Evolutionary conservation across 2,888 invertebrate genomes (phyloP), one percentile per base, ranked within the genome.

Genomic region (Polymixis flavicincta): DNA sequence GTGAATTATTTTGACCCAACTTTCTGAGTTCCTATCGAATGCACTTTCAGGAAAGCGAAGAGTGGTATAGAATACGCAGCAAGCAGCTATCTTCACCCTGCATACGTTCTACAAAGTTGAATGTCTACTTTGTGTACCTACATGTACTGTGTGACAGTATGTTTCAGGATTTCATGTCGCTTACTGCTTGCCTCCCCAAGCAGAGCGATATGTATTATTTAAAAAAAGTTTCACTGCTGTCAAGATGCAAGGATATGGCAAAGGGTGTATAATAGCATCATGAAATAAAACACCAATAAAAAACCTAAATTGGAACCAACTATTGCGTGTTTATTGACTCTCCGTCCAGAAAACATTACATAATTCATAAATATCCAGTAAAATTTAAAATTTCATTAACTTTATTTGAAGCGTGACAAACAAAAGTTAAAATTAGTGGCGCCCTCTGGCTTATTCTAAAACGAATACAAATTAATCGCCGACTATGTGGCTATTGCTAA

Each of bases 301-400:
- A 89, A 89, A 90, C 93, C 92, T 94, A 94, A 93, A 93, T 95
- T 95, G 94, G 95, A 96, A 96, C 95, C 94, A 95, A 96, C 96
- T 96, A 96, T 96, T 96, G 96, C 96, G 94, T 96, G 96, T 97
- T 97, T 97, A 97, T 96, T 96, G 96, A 97, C 96, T 94, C 90
- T 92, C 92, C 94, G 95, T 96, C 95, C 94, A 94, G 93, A 94
- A 94, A 95, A 94, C 93, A 92, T 94, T 95, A 95, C 93, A 94
- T 93, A 91, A 91, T 87, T 89, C 92, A 93, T 95, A 94, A 94
- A 94, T 92, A 94, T 90, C 81, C 85, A 86, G 89, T 85, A 85
- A 77, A 89, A 92, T 93, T 90, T 92, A 19, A 93, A 93, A 94
- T 94, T 94, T 94, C 92, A 94, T 85, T 83, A 94, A 93, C 90